Conservation (phyloP, 2,113 vertebrate species). For the Atlantisia rogersi region DNA sequence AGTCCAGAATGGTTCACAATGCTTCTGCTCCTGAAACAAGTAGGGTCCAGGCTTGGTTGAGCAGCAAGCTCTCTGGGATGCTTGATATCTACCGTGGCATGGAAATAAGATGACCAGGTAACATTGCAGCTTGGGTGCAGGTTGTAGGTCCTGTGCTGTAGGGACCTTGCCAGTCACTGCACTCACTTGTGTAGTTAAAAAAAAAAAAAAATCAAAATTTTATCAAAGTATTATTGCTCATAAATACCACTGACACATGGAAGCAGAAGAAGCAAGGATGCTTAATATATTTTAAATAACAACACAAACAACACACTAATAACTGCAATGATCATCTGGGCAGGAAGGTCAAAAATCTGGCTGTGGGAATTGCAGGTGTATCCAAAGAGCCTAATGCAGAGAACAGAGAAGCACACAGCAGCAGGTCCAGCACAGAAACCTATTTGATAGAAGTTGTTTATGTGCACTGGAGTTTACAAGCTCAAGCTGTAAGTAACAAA, state of each 20-base stretch:
- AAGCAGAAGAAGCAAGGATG: not conserved
- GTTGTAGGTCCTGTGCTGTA: not conserved
- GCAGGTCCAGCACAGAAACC: fast-evolving
- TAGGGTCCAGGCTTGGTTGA: not conserved
- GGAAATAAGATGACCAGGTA: not conserved
- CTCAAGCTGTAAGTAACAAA: not conserved
- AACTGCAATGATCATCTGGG: not conserved
- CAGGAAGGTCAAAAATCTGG: not conserved
- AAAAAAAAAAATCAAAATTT: not conserved
- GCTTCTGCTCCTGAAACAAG: not conserved
- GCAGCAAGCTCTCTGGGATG: not conserved
- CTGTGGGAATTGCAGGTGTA: not conserved
- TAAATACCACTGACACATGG: not conserved
- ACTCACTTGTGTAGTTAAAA: not conserved
- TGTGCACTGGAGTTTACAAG: not conserved
- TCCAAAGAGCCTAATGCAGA: fast-evolving
- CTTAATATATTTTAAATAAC: not conserved
- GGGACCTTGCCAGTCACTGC: not conserved
- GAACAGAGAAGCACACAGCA: not conserved
- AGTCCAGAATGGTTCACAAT: not conserved
- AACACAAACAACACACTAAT: fast-evolving
- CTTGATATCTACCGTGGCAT: not conserved
- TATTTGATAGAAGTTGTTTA: not conserved
- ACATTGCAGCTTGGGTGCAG: not conserved
- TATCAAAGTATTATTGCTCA: not conserved